phyloP scores from a whole-genome alignment of 2,113 vertebrate species.

The Otocyon megalotis region DNA sequence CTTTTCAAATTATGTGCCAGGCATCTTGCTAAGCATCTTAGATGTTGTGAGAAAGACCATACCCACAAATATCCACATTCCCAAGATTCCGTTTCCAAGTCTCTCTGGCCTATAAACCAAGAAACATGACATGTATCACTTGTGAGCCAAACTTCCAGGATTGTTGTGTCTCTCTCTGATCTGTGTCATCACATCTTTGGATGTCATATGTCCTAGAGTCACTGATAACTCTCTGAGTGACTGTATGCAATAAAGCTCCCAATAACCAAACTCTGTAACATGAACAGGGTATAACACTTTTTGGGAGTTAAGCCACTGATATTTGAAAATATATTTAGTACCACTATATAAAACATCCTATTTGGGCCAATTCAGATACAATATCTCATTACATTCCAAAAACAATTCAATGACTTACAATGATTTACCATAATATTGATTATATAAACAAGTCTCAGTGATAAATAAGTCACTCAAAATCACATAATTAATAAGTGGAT shows the following conservation, averaged over 20 bases:
- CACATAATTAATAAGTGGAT: background rate
- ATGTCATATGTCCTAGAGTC: background rate
- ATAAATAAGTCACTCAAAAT: background rate
- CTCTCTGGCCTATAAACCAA: background rate
- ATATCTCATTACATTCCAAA: background rate
- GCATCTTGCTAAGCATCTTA: background rate
- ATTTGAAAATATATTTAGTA: background rate
- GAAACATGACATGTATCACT: background rate
- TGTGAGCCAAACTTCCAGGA: background rate
- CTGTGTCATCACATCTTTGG: background rate
- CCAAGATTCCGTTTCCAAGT: background rate
- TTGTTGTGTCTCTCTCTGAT: background rate
- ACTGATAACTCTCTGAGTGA: background rate
- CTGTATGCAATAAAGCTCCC: too few species aligned
- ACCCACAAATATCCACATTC: background rate
- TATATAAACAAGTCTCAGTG: background rate
- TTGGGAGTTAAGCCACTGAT: background rate
- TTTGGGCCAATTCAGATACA: background rate
- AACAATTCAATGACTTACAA: background rate
- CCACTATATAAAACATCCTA: background rate
- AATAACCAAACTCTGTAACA: background rate
- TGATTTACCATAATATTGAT: background rate
- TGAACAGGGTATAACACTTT: background rate
- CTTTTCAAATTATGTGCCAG: background rate
- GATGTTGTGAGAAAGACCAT: background rate